Evolutionary conservation across 2,113 vertebrate species (phyloP), one percentile per base, ranked within the genome.

Genomic region (Nicator chloris): DNA sequence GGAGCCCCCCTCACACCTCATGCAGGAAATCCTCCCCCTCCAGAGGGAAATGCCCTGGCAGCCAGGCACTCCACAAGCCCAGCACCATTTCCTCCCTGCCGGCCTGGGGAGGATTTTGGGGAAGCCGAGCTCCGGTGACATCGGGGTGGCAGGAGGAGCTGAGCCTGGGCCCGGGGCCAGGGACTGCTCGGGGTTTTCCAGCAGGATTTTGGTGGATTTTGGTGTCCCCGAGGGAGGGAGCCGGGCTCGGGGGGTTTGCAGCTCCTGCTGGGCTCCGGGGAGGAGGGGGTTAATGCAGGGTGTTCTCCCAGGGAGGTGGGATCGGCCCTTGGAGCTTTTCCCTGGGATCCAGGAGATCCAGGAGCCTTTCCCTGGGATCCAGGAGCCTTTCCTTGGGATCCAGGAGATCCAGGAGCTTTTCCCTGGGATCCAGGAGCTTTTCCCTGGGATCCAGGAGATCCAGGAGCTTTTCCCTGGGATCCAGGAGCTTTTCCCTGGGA

Each of bases 1-100:
- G 45, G 35, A 39, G 10, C 24, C 8, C 30, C 8, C 61, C 82
- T 92, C 82, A 61, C 88, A 90, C 95, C 70, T 96, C 86, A 53
- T 81, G 44, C 91, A 86, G 95, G 96, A 96, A 97, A 96, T 61
- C 53, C 75, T n/a, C 70, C 82, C 73, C 60, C 91, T 96, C 88
- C 26, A 39, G 82, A 76, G 84, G 86, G 68, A 92, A 92, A 94
- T 26, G n/a, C 69, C 68, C 93, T 64, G 30, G 69, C 68, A 69
- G 42, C 31, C 8, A 33, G 54, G 77, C 45, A 40, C 88, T 94
- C 93, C 18, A 30, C 65, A 27, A 80, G 42, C 23, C 78, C 42
- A 49, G 65, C 85, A 81, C 91, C 92, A 64, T 95, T 96, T 96
- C 95, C 91, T 92, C 70, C 50, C 51, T 49, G 61, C 53, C 8